A percentile compares a stretch with the other conserved stretches of the same genome.
Conservation (phyloP, 2,113 vertebrate genomes). For the Chrysochloris asiatica region DNA sequence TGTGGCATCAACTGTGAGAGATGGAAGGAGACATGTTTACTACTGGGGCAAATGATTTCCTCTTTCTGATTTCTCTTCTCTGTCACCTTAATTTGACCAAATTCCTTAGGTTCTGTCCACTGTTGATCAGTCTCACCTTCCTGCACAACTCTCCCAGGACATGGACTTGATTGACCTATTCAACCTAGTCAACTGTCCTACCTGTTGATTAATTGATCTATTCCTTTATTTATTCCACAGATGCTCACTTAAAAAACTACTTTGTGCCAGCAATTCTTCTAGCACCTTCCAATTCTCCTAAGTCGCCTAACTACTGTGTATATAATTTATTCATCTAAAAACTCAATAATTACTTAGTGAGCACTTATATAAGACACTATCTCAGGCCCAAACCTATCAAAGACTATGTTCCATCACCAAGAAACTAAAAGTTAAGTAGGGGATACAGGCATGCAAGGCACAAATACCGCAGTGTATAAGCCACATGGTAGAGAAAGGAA, state of each 20-base stretch:
- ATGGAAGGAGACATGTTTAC: fast-evolving
- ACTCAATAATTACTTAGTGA: no score
- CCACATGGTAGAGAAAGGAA: neutral
- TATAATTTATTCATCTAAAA: no score
- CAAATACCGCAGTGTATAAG: no score
- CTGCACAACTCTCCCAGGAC: neutral
- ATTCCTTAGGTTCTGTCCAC: neutral
- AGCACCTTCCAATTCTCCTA: no score
- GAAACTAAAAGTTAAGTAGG: neutral
- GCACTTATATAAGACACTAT: no score
- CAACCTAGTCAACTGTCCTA: neutral
- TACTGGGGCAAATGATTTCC: neutral
- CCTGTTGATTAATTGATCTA: neutral
- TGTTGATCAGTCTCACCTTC: neutral
- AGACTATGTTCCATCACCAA: neutral
- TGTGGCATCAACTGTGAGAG: no score
- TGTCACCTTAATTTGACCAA: neutral
- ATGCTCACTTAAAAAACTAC: no score
- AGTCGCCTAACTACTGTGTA: no score
- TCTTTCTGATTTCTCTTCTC: neutral
- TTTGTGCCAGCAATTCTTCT: no score
- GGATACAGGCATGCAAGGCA: neutral
- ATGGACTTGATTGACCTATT: neutral
- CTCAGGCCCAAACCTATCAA: neutral
- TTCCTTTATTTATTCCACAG: neutral